Evolutionary conservation across 2,113 vertebrate species (phyloP).

Genomic region (Eublepharis macularius): DNA sequence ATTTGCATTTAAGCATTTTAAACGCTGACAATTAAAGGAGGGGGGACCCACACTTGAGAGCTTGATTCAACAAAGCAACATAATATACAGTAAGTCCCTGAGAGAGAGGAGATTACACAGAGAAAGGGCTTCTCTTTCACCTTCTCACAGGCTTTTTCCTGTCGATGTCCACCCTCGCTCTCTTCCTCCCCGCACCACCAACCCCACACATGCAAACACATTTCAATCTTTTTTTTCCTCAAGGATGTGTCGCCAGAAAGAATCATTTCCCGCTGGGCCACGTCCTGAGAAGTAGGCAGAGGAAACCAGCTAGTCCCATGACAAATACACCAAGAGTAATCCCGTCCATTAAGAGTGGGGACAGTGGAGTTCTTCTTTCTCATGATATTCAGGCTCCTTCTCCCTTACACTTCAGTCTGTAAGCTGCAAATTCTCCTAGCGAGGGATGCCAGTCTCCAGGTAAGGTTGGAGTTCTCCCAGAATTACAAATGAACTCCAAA

Average conservation of each 20-base stretch:
- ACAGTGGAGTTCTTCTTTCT: neutral
- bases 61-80: neutral
- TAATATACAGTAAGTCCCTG: neutral
- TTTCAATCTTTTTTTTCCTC: neutral
- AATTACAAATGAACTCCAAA: no score
- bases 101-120: neutral
- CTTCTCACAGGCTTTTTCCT: neutral
- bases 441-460: no score
- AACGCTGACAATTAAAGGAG: constrained; percentile 16
- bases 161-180: neutral
- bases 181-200: no score
- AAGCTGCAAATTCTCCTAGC: neutral
- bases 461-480: no score
- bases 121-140: constrained; percentile 6
- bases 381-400: neutral
- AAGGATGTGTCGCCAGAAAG: constrained; percentile 3
- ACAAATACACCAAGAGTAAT: neutral
- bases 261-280: neutral
- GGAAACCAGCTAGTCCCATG: neutral
- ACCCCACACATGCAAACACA: no score
- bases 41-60: neutral
- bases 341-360: neutral
- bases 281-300: neutral
- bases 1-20: constrained; percentile 17
- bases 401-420: neutral